Evolutionary conservation across 2,797 vertebrate species (phyloP).

Genomic region (Acanthopagrus latus): DNA sequence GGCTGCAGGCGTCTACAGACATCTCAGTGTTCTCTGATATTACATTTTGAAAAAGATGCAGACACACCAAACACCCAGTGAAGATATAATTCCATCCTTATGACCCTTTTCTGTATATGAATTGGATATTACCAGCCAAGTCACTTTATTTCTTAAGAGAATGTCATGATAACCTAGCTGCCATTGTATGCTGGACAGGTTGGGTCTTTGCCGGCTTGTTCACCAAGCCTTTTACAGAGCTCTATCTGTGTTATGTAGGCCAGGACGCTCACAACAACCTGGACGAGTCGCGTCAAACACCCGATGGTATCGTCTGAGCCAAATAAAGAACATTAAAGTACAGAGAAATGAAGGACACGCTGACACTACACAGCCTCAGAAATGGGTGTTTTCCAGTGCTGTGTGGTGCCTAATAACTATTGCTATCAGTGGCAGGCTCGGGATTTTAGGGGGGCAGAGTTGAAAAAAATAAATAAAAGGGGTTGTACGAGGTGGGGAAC

Average conservation of each 20-base stretch:
- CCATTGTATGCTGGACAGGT: slow-evolving; percentile 18
- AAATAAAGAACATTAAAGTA: slow-evolving; percentile 20
- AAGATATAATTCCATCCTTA: slow-evolving; percentile 24
- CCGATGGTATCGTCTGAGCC: slow-evolving; percentile 26
- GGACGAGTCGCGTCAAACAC: slow-evolving; percentile 6
- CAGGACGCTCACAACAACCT: slow-evolving; percentile 28
- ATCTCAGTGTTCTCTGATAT: slow-evolving; percentile 32
- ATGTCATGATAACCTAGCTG: slow-evolving; percentile 30
- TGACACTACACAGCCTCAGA: slow-evolving; percentile 25
- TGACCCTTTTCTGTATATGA: slow-evolving; percentile 22
- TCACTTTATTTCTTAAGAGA: slow-evolving; percentile 19
- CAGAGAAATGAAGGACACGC: slow-evolving; percentile 7
- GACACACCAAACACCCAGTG: slow-evolving; percentile 45
- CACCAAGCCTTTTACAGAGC: slow-evolving; percentile 15
- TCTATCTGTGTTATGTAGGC: slow-evolving; percentile 34
- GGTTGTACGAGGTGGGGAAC: no score
- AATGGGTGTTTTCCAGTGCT: neutral
- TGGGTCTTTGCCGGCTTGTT: slow-evolving; percentile 15
- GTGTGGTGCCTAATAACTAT: neutral
- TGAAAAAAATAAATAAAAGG: no score
- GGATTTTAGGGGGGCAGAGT: no score
- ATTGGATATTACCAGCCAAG: slow-evolving; percentile 12
- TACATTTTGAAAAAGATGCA: slow-evolving; percentile 43
- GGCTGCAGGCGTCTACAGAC: slow-evolving; percentile 32
- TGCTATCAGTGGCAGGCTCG: neutral